Evolutionary conservation across 30 jellyfish, hydroid and myxozoan species (phyloP).

Genomic region (Turritopsis rubra): DNA sequence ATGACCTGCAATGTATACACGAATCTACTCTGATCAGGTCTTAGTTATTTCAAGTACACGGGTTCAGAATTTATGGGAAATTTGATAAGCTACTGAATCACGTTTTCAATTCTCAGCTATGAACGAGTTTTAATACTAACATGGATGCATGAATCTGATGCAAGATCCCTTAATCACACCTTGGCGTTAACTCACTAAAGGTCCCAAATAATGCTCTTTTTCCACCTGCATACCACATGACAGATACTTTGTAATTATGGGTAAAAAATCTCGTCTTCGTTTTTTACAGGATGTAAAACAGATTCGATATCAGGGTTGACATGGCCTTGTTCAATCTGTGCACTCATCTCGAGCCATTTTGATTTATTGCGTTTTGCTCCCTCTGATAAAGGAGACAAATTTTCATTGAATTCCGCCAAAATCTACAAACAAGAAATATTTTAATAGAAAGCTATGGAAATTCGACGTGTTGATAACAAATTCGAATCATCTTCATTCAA

Average conservation of each 20-base stretch:
- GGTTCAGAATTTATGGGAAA: too few species aligned
- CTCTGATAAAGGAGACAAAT: slow-evolving; percentile 36
- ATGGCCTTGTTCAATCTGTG: slow-evolving; percentile 62
- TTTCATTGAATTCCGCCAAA: slow-evolving; percentile 41
- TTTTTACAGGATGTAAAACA: slow-evolving; percentile 48
- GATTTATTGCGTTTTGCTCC: slow-evolving; percentile 46
- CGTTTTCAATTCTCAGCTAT: too few species aligned
- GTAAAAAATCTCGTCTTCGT: slow-evolving; percentile 30
- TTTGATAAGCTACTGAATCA: too few species aligned
- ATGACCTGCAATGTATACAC: too few species aligned
- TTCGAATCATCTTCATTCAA: too few species aligned
- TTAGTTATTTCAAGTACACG: too few species aligned
- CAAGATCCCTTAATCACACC: too few species aligned
- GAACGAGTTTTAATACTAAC: too few species aligned
- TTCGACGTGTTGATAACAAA: not conserved
- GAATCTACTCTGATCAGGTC: too few species aligned
- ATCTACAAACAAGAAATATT: slow-evolving; percentile 32
- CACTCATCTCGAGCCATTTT: slow-evolving; percentile 64
- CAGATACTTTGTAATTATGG: not conserved
- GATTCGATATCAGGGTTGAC: slow-evolving; percentile 81
- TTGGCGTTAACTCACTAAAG: not conserved
- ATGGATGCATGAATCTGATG: too few species aligned
- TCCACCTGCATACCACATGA: not conserved
- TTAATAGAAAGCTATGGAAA: not conserved
- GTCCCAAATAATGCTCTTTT: not conserved